Evolutionary conservation across 2,888 invertebrate species (phyloP).

Genomic region (Philopedon plagiatum): DNA sequence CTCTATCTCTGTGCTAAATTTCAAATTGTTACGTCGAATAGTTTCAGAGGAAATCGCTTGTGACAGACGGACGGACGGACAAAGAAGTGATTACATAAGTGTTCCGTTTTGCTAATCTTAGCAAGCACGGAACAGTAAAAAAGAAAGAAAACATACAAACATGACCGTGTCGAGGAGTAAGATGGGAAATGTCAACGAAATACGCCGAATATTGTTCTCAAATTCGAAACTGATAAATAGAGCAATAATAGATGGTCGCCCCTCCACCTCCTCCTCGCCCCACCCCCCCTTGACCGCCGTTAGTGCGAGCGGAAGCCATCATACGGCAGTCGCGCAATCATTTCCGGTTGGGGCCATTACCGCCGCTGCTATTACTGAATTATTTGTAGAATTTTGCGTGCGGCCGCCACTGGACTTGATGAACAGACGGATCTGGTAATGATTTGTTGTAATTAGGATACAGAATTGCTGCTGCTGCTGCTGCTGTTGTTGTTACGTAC

Average conservation of each 20-base stretch:
- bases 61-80: too few relatives aligned
- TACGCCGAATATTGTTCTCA: conserved; percentile 8
- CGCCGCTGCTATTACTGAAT: conserved; percentile 64
- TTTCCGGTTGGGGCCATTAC: conserved; percentile 67
- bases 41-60: too few relatives aligned
- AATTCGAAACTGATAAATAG: conserved; percentile 40
- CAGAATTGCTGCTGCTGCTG: too few relatives aligned
- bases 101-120: too few relatives aligned
- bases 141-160: too few relatives aligned
- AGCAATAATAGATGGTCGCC: conserved; percentile 29
- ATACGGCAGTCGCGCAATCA: conserved; percentile 64
- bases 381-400: conserved; percentile 67
- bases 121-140: too few relatives aligned
- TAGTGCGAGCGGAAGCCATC: conserved; percentile 62
- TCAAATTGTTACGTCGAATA: too few relatives aligned
- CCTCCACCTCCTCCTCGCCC: too few relatives aligned
- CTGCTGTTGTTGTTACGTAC: too few relatives aligned
- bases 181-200: conserved; percentile 25
- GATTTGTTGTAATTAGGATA: conserved; percentile 69
- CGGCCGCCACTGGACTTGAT: conserved; percentile 57
- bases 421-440: conserved; percentile 69
- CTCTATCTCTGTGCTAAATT: too few relatives aligned
- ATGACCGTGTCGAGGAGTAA: too few relatives aligned
- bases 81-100: too few relatives aligned
- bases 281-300: conserved; percentile 26